Evolutionary conservation across 2,888 invertebrate species (phyloP).

Genomic region (Amiota minor): DNA sequence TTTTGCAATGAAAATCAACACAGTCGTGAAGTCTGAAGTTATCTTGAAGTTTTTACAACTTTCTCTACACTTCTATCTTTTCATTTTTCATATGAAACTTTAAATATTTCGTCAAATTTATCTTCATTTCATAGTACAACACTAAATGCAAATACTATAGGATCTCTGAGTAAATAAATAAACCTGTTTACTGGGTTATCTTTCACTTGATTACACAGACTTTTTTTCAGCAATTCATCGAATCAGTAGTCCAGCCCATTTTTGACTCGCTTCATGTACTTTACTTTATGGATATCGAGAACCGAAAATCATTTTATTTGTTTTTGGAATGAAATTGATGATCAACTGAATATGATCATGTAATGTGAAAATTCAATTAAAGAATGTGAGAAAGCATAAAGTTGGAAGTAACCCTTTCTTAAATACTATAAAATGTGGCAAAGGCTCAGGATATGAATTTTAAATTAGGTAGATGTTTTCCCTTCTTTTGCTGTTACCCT

Average conservation of each 20-base stretch:
- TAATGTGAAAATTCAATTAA: slow-evolving; percentile 21
- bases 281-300: neutral
- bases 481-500: slow-evolving; percentile 2
- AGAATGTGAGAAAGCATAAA: neutral
- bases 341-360: neutral
- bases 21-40: too few relatives aligned
- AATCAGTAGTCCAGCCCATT: slow-evolving; percentile 13
- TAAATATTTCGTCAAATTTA: too few relatives aligned
- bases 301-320: slow-evolving; percentile 20
- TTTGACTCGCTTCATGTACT: neutral
- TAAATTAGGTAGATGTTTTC: slow-evolving; percentile 7
- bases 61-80: too few relatives aligned
- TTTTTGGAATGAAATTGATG: slow-evolving; percentile 24
- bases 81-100: too few relatives aligned
- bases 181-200: too few relatives aligned
- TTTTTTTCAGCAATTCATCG: neutral
- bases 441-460: slow-evolving; percentile 2
- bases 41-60: too few relatives aligned
- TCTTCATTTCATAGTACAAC: too few relatives aligned
- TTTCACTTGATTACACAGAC: neutral
- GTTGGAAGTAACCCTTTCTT: slow-evolving; percentile 8
- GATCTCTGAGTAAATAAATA: too few relatives aligned
- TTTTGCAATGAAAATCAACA: too few relatives aligned
- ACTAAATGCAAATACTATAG: too few relatives aligned
- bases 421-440: neutral